These are phyloP conservation scores for Pontoporia blainvillei DNA, from an alignment of 2,113 vertebrate genomes.

Conservation along the genomic window DNA sequence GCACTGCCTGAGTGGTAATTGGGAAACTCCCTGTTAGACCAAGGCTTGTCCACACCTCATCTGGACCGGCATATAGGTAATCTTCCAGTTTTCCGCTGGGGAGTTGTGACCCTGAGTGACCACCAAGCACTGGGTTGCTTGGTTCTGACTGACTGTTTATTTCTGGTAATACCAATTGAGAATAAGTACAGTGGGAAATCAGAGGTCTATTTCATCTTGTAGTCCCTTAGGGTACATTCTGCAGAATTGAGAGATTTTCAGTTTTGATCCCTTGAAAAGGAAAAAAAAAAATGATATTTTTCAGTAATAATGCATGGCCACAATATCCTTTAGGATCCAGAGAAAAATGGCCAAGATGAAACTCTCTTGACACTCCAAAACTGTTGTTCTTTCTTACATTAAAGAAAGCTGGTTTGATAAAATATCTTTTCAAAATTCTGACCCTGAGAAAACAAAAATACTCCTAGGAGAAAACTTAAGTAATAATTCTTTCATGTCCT, in stretches of 20 bases:
- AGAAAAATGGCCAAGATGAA: not conserved
- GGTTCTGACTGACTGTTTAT: not conserved
- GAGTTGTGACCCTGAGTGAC: not conserved
- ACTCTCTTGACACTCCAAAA: not conserved
- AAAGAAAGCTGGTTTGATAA: not conserved
- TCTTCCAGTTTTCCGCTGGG: accelerated
- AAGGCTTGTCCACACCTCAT: not conserved
- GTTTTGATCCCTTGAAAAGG: not conserved
- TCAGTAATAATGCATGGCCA: not conserved
- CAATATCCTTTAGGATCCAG: not conserved
- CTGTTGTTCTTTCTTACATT: not conserved
- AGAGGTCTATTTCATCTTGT: not conserved
- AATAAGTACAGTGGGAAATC: not conserved
- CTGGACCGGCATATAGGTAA: not conserved
- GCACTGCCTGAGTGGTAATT: not conserved
- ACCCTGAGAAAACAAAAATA: not conserved
- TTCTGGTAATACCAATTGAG: not conserved
- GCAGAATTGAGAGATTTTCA: not conserved
- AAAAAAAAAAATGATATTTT: not conserved
- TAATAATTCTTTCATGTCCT: not conserved
- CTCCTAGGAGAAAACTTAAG: not conserved
- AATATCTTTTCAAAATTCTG: not conserved
- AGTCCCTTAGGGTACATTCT: not conserved
- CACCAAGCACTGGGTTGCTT: too few relatives aligned
- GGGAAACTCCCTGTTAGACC: not conserved